phyloP scores from a whole-genome alignment of 53 echinoderm and acorn worm genomes.

The Mesocentrotus franciscanus region DNA sequence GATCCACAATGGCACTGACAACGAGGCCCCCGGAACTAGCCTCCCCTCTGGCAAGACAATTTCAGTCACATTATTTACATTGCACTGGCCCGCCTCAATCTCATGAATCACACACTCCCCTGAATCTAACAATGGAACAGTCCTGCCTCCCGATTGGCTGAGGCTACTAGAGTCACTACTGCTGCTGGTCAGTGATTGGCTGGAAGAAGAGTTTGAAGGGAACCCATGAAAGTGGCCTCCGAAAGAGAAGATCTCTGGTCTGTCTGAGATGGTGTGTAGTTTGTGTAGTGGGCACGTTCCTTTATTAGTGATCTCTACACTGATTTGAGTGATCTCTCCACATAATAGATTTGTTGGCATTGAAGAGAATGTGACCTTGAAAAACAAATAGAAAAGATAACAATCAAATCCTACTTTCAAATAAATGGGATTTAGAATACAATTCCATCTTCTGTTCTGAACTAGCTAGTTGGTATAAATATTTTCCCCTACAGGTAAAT shows the following conservation, averaged over 20 bases:
- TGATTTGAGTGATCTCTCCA: slow-evolving; percentile 86
- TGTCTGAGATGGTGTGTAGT: slow-evolving; percentile 84
- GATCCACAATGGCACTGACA: slow-evolving; percentile 88
- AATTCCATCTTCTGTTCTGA: background rate
- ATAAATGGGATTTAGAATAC: background rate
- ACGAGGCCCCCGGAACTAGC: slow-evolving; percentile 75
- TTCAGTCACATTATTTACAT: slow-evolving; percentile 89
- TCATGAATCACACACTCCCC: slow-evolving; percentile 60
- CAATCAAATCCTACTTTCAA: background rate
- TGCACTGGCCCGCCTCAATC: slow-evolving; percentile 75
- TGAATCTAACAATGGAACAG: slow-evolving; percentile 76
- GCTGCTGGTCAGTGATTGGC: slow-evolving; percentile 72
- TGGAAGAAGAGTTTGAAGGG: slow-evolving; percentile 62
- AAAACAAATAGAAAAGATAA: background rate
- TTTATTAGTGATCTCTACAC: slow-evolving; percentile 85
- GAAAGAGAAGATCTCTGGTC: slow-evolving; percentile 94
- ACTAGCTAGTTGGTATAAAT: background rate
- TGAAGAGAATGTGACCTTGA: slow-evolving; percentile 84
- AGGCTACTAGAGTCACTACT: slow-evolving; percentile 59
- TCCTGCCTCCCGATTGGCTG: slow-evolving; percentile 68
- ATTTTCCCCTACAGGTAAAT: background rate
- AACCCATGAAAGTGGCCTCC: slow-evolving; percentile 69
- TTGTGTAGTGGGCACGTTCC: slow-evolving; percentile 86
- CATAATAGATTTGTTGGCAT: slow-evolving; percentile 91
- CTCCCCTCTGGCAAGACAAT: slow-evolving; percentile 81